Conservation (phyloP, 2,888 invertebrate genomes). For the Heliconius erato region DNA sequence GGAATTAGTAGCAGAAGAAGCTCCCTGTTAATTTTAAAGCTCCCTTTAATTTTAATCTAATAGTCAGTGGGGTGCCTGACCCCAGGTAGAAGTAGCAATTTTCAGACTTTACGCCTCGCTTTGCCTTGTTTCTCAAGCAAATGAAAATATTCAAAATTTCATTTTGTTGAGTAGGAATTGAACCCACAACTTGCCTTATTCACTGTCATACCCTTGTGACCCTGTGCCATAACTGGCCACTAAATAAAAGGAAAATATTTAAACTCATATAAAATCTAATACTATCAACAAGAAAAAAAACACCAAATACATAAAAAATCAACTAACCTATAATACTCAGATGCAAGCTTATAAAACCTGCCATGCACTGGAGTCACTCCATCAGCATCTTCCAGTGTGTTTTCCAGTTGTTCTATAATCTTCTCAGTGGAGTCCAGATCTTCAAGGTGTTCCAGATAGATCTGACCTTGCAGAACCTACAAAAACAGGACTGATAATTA, state of each 20-base stretch:
- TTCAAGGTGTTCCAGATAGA: constrained; percentile 91
- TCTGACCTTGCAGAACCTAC: constrained; percentile 92
- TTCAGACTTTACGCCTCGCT: neutral
- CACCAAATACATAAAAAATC: neutral
- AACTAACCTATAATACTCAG: constrained; percentile 92
- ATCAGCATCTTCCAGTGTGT: constrained; percentile 94
- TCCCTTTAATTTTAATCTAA: too few relatives aligned
- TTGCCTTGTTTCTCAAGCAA: neutral
- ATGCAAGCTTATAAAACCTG: constrained; percentile 96
- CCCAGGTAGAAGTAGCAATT: too few relatives aligned
- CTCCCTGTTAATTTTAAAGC: too few relatives aligned
- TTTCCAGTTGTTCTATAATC: constrained; percentile 94
- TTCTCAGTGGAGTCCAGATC: constrained; percentile 92
- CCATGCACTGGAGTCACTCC: constrained; percentile 97
- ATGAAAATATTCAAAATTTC: too few relatives aligned
- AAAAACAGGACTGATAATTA: neutral
- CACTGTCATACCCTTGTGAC: neutral
- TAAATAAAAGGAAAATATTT: too few relatives aligned
- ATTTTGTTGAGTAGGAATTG: neutral
- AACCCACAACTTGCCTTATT: neutral
- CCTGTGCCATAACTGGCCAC: too few relatives aligned
- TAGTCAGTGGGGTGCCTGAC: too few relatives aligned
- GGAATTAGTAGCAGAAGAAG: too few relatives aligned
- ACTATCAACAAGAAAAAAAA: neutral
- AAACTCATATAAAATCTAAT: too few relatives aligned